Evolutionary conservation across 2,888 invertebrate genomes (phyloP), one percentile per base, ranked within the genome.

Genomic region (Oxytorus armatus): DNA sequence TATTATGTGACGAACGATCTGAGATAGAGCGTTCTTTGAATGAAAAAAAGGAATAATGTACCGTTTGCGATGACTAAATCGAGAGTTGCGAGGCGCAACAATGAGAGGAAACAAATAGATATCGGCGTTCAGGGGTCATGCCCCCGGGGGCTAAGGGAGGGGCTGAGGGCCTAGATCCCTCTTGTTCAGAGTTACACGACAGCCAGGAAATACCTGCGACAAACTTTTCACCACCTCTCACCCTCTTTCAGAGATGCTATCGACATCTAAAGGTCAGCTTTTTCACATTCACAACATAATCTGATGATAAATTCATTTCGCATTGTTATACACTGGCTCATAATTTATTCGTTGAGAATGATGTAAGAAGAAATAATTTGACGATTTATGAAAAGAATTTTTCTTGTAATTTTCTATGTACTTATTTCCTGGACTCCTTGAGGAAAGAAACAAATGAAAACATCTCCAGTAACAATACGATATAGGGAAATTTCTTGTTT

Each of bases 261-360:
- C 89, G 89, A 79, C 90, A 92, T 80, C 88, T 92, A 85, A 92
- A 92, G 92, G 92, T 92, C 89, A 90, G 90, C 88, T 16, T 49
- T 72, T 49, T n/a, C 18, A 23, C 1, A 3, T 8, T 3, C 21
- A 23, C n/a, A 36, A 10, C 2, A 11, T 0, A 1, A 79, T 77
- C 76, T 81, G 77, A 78, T 81, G 77, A 74, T 63, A 25, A 66
- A 69, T n/a, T n/a, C n/a, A n/a, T n/a, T n/a, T n/a, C n/a, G n/a
- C n/a, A n/a, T n/a, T n/a, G n/a, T n/a, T n/a, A n/a, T n/a, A n/a
- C n/a, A n/a, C n/a, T n/a, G n/a, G n/a, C n/a, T n/a, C n/a, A n/a
- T n/a, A n/a, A n/a, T n/a, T n/a, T n/a, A n/a, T n/a, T n/a, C n/a
- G n/a, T n/a, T n/a, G n/a, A n/a, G n/a, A n/a, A n/a, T n/a, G n/a